These are phyloP conservation scores for Nothocercus nigrocapillus DNA, from an alignment of 2,113 vertebrate genomes.

Conservation along the genomic window DNA sequence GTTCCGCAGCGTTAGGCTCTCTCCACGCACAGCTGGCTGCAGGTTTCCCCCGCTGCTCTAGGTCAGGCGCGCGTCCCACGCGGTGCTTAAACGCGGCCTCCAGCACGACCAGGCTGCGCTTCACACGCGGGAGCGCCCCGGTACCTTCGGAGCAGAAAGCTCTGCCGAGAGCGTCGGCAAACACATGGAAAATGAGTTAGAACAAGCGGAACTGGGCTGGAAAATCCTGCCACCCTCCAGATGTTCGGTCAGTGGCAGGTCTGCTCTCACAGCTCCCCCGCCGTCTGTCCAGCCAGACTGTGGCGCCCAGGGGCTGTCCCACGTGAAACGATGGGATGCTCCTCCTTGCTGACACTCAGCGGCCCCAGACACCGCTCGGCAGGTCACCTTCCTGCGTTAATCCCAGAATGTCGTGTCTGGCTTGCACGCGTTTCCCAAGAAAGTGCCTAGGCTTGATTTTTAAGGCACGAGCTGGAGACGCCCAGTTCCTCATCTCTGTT, in stretches of 20 bases:
- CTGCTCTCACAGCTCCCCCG: rapidly evolving
- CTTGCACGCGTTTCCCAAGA: background rate
- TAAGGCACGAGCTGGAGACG: background rate
- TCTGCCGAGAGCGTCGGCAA: background rate
- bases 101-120: too few relatives aligned
- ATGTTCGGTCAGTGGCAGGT: background rate
- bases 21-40: background rate
- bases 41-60: background rate
- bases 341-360: rapidly evolving
- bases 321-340: background rate
- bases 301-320: background rate
- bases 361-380: rapidly evolving
- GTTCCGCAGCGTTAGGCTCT: too few relatives aligned
- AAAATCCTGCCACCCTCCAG: background rate
- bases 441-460: background rate
- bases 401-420: background rate
- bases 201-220: background rate
- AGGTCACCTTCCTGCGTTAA: background rate
- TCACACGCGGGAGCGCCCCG: too few relatives aligned
- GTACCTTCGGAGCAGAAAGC: too few relatives aligned
- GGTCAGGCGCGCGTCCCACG: too few relatives aligned
- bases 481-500: background rate
- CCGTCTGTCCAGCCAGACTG: background rate
- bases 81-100: too few relatives aligned
- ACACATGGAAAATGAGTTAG: background rate